Conservation (phyloP, 2,888 invertebrate species). For the Rhingia rostrata region DNA sequence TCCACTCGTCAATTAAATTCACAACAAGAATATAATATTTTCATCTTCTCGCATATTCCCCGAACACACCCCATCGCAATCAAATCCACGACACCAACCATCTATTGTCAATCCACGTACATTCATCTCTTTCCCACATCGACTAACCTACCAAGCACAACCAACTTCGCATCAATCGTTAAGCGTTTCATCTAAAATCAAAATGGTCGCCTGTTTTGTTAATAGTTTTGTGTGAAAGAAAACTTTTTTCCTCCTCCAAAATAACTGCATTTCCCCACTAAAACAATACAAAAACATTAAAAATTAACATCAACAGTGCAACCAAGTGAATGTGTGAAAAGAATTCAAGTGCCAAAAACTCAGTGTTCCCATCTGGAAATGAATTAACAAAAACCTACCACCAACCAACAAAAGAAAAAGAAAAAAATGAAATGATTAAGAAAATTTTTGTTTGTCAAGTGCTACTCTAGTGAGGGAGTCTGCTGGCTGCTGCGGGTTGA, state of each 20-base stretch:
- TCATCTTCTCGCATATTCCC: not conserved
- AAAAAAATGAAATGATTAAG: conserved; percentile 52
- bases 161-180: conserved; percentile 68
- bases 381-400: conserved; percentile 48
- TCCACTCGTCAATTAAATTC: not conserved
- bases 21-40: not conserved
- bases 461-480: conserved; percentile 51
- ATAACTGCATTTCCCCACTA: conserved; percentile 51
- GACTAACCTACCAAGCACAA: not conserved
- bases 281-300: conserved; percentile 67
- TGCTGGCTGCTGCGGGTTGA: conserved; percentile 26
- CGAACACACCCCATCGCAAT: conserved; percentile 21
- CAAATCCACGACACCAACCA: conserved; percentile 38
- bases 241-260: conserved; percentile 66
- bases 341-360: conserved; percentile 70
- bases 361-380: conserved; percentile 64
- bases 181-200: conserved; percentile 73
- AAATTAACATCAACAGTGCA: conserved; percentile 35
- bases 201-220: conserved; percentile 76
- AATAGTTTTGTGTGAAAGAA: conserved; percentile 70
- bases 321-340: conserved; percentile 58
- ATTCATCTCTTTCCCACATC: conserved; percentile 15
- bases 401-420: conserved; percentile 38
- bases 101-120: not conserved
- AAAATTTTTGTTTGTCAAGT: conserved; percentile 68